Evolutionary conservation across 2,797 vertebrate species (phyloP), one percentile per base, ranked within the genome.

Genomic region (Synanceia verrucosa): DNA sequence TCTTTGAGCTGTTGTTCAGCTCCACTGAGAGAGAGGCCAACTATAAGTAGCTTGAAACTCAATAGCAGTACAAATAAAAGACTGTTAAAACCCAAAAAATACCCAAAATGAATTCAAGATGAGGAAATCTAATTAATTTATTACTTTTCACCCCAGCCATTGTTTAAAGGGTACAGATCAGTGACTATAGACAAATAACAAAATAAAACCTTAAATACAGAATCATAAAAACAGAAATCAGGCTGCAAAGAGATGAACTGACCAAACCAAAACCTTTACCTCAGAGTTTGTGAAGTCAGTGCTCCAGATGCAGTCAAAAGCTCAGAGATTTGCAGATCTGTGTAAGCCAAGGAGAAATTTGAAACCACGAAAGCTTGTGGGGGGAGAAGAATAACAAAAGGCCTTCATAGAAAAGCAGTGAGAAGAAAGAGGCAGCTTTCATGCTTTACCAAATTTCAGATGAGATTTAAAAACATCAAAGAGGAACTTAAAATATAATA

Each of bases 401-500:
- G 16, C 48, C 53, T 50, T 60, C 18, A 44, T 66, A 51, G 73
- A 81, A 65, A 80, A 67, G 66, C 64, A 52, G 9, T 53, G 33
- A 48, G 79, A 68, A 80, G 72, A 80, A 88, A 73, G 60, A 48
- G 48, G 74, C 48, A 31, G 74, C 71, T 89, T 86, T 84, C 82
- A 86, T 79, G 79, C 76, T 72, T 86, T 73, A 80, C 82, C 68
- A 78, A 78, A 83, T 88, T 87, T 82, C 68, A 87, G 52, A 77
- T 66, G 69, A 82, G 72, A 73, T 77, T 82, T 66, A 71, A 76
- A 77, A 86, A 81, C 65, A 82, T 86, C 68, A 82, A 84, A 81
- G 74, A 53, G 37, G 26, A 74, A 79, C 77, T 76, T 71, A 51
- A 82, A 73, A 65, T 21, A 65, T 28, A 23, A 47, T 26, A 53